These are phyloP conservation scores for Tetraneura akinire DNA, from an alignment of 1,140 invertebrate species.

Conservation along the genomic window DNA sequence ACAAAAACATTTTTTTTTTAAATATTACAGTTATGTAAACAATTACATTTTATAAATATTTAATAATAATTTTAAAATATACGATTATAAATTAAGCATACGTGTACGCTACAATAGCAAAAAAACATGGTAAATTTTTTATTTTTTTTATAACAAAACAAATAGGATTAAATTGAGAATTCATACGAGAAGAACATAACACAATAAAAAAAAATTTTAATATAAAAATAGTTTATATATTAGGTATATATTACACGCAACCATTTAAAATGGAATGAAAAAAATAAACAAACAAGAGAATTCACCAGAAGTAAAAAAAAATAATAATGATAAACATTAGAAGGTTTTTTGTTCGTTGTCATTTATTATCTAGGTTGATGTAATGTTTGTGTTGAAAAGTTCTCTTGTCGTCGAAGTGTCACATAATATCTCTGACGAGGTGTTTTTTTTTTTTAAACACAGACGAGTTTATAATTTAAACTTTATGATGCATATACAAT, in stretches of 20 bases:
- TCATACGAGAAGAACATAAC: not conserved
- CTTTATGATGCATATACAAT: too few relatives aligned
- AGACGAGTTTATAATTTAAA: not conserved
- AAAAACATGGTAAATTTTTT: too few relatives aligned
- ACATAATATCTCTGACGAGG: not conserved
- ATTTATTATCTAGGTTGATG: conserved; percentile 1
- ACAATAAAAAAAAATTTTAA: not conserved
- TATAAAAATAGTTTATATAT: conserved; percentile 17
- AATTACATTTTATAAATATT: too few relatives aligned
- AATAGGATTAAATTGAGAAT: too few relatives aligned
- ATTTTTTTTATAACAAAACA: too few relatives aligned
- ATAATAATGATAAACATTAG: conserved; percentile 20
- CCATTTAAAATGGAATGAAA: not conserved
- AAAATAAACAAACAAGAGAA: conserved; percentile 18
- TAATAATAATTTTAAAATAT: too few relatives aligned
- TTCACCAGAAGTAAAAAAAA: too few relatives aligned
- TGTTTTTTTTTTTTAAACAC: too few relatives aligned
- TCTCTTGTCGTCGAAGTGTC: not conserved
- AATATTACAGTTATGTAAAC: too few relatives aligned
- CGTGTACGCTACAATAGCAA: too few relatives aligned
- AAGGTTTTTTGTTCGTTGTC: not conserved
- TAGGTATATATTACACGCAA: not conserved
- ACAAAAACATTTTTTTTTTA: too few relatives aligned
- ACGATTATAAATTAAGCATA: too few relatives aligned
- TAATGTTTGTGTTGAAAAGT: conserved; percentile 12